phyloP scores from a whole-genome alignment of 1,140 invertebrate genomes.

The Neodiprion virginianus region DNA sequence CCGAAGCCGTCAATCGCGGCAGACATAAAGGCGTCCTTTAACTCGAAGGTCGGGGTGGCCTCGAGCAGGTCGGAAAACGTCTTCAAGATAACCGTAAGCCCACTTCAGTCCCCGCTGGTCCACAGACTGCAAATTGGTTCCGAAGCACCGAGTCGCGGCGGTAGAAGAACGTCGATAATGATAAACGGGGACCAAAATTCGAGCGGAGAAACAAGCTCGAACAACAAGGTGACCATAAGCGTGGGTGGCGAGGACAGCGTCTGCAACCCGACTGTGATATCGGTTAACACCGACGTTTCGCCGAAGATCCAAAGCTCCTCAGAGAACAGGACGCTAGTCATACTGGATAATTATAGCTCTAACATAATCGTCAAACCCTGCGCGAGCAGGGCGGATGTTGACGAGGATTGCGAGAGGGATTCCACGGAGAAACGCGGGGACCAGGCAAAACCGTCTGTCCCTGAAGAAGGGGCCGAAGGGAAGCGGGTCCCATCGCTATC shows the following conservation, averaged over 20 bases:
- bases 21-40: constrained; percentile 21
- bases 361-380: constrained; percentile 53
- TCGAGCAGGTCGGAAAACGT: constrained; percentile 44
- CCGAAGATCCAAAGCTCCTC: constrained; percentile 41
- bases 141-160: constrained; percentile 46
- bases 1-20: constrained; percentile 13
- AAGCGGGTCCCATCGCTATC: constrained; percentile 32
- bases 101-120: constrained; percentile 55
- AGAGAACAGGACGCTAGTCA: constrained; percentile 57
- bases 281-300: constrained; percentile 48
- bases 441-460: constrained; percentile 24
- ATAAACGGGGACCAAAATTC: constrained; percentile 77
- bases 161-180: constrained; percentile 76
- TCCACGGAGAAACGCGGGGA: constrained; percentile 14
- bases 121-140: constrained; percentile 67
- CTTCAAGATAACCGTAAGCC: constrained; percentile 58
- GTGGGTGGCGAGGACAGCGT: constrained; percentile 55
- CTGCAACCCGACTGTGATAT: constrained; percentile 58
- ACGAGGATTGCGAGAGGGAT: not conserved
- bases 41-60: constrained; percentile 49
- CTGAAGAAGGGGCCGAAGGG: constrained; percentile 21
- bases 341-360: constrained; percentile 56
- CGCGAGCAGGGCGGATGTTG: not conserved
- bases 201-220: constrained; percentile 59
- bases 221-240: constrained; percentile 60